Base-by-base conservation (phyloP, 1,140 invertebrate genomes). In the Brachionus sp. region DNA sequence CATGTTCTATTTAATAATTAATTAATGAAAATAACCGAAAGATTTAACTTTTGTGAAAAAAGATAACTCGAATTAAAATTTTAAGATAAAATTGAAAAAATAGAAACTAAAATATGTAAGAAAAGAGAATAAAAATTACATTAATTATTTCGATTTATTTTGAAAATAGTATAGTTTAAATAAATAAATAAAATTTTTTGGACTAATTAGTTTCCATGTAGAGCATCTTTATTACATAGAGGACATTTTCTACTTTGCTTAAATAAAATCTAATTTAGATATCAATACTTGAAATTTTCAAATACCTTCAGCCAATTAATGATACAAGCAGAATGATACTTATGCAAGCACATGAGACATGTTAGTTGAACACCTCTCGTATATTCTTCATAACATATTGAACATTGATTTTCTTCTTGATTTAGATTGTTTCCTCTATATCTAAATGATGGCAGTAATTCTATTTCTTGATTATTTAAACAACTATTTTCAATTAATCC, bases 211-310 rank as follows among this genome's bases (percentile, higher is more conserved):
- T 57, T 62, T 16, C 77, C 77, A 23, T 80, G 25, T 10, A 80
- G 35, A 0, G 77, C 77, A 33, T 80, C 77, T n/a, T 39, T 57
- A 37, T 80, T 57, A 16, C 77, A 80, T 12, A 80, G 37, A n/a
- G 77, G 77, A 44, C 77, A 80, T 16, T 80, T 33, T 57, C 77
- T 57, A 29, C 77, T 80, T 80, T 80, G 23, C 50, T 80, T 53
- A 39, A 23, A 12, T 44, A 46, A 42, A 12, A 37, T 2, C 13
- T 44, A 16, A 29, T 13, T 9, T 44, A 10, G 13, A 77, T n/a
- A 19, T 57, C 0, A 37, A 23, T 29, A 16, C 5, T 44, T 44
- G 3, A 23, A 23, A 70, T 9, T 42, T 16, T 33, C 1, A 50
- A 44, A 37, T 78, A 78, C 75, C 19, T 78, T 78, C 9, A 80